Evolutionary conservation across 2,888 invertebrate genomes (phyloP).

Genomic region (Apeira syringaria): DNA sequence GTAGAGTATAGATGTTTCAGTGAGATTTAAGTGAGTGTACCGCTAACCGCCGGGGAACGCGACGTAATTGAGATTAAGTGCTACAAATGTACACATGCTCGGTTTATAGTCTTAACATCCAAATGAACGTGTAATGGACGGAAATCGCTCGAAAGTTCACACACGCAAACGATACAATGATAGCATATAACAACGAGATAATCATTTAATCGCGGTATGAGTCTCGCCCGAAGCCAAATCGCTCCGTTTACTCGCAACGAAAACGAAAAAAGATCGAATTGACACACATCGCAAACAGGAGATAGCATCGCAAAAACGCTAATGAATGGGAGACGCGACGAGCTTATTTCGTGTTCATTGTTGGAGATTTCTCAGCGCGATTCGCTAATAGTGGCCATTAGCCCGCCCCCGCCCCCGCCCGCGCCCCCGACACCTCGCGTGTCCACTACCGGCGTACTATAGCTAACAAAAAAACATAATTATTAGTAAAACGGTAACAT

Average conservation of each 20-base stretch:
- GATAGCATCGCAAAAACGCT: slow-evolving; percentile 60
- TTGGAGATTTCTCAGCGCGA: slow-evolving; percentile 74
- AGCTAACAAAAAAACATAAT: slow-evolving; percentile 68
- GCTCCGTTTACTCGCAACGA: slow-evolving; percentile 58
- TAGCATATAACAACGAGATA: slow-evolving; percentile 57
- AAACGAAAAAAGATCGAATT: slow-evolving; percentile 49
- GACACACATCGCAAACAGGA: slow-evolving; percentile 70
- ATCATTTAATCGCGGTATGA: slow-evolving; percentile 72
- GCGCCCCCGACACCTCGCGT: slow-evolving; percentile 54
- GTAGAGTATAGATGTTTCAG: neutral
- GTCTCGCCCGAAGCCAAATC: slow-evolving; percentile 56
- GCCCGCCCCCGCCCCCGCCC: slow-evolving; percentile 64
- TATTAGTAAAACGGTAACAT: slow-evolving; percentile 77
- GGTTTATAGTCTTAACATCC: slow-evolving; percentile 20
- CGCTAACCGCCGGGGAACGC: slow-evolving; percentile 21
- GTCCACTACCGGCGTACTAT: slow-evolving; percentile 65
- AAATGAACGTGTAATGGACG: slow-evolving; percentile 44
- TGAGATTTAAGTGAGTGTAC: slow-evolving; percentile 9
- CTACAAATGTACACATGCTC: slow-evolving; percentile 26
- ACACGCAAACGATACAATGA: slow-evolving; percentile 62
- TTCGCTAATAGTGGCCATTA: slow-evolving; percentile 77
- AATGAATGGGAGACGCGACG: slow-evolving; percentile 72
- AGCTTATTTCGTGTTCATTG: slow-evolving; percentile 77
- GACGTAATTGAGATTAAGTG: slow-evolving; percentile 24
- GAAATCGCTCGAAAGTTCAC: slow-evolving; percentile 55